Evolutionary conservation across 2,888 invertebrate species (phyloP), one percentile per base, ranked within the genome.

Genomic region (Athalia rosae): DNA sequence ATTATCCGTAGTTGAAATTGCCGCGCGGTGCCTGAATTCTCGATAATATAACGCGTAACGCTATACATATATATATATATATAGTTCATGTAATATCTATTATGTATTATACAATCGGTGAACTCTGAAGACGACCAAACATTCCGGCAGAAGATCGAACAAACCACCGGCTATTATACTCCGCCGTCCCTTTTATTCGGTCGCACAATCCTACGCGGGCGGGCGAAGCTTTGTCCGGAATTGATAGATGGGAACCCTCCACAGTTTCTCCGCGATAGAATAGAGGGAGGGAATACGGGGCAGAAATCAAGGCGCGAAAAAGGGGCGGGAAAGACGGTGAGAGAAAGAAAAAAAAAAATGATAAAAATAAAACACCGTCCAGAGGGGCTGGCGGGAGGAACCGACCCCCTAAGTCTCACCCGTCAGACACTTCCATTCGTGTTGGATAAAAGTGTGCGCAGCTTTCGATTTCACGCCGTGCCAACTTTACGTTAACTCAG

Each of bases 131-230:
- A 58, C 78, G 79, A 79, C 81, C 81, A 81, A 82, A 81, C 82
- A 82, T 82, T 82, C 82, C 81, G 67, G 11, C 7, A 28, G 53
- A 64, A 66, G 79, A 81, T 82, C 80, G 81, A 80, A 80, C 81
- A 81, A 82, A 81, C 80, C 80, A 74, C 79, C 61, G 69, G 79
- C 80, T 78, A 81, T 82, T 82, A 81, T 81, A 73, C 78, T 77
- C 76, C 69, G 56, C 66, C 69, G 69, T 78, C 81, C 81, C 80
- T 82, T 28, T 82, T 81, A 82, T 82, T 81, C 80, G 71, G 71
- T 58, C 77, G 64, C 63, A 71, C 71, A 71, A 71, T 71, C 15
- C 71, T 4, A 67, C 48, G 50, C 53, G 9, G 71, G 71, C 43
- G 56, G 43, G 62, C 11, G 41, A 9, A 56, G 56, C 71, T 71